Base-by-base conservation (phyloP, 2,888 invertebrate species). In the Herminia tarsipennalis region DNA sequence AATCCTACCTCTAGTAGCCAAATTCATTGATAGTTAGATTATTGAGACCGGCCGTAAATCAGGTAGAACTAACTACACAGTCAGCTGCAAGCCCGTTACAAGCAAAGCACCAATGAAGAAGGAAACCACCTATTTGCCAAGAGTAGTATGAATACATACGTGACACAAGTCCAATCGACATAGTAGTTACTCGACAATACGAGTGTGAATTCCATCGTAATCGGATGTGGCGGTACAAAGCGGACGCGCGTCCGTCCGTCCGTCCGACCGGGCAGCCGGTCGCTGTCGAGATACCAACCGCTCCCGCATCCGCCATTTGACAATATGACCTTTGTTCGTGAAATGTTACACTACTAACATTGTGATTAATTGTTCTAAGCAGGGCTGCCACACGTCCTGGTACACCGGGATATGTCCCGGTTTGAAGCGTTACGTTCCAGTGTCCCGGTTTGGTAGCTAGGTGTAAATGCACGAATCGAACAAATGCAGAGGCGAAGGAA, bases 181-280 rank as follows among this genome's bases (percentile, higher is more conserved):
- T 51, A 58, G 63, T 51, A 51, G 51, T 65, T 55, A 61, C 55
- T 65, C 57, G 54, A 76, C 71, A 68, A 73, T 68, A 64, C 61
- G 45, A 61, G 71, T 68, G 76, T 76, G 76, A 78, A 87, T 87
- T 81, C 83, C 82, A 74, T 58, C 63, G 79, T 79, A 78, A 75
- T 81, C 78, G 82, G 78, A 81, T 78, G 79, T 76, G 81, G 66
- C 65, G 65, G 58, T 59, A 57, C 60, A 54, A 59, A 63, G 66
- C 81, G 84, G 84, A 83, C 81, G 83, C 66, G 60, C 85, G 82
- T 84, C 82, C 83, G 86, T 64, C 61, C 66, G 70, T 55, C 66
- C 67, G 61, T 64, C 65, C 70, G 72, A 69, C 57, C 73, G 59
- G 68, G 62, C 70, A 70, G 56, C 68, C 61, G 66, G 60, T 20